Conservation (phyloP, 2,888 invertebrate species). For the Lypha dubia region DNA sequence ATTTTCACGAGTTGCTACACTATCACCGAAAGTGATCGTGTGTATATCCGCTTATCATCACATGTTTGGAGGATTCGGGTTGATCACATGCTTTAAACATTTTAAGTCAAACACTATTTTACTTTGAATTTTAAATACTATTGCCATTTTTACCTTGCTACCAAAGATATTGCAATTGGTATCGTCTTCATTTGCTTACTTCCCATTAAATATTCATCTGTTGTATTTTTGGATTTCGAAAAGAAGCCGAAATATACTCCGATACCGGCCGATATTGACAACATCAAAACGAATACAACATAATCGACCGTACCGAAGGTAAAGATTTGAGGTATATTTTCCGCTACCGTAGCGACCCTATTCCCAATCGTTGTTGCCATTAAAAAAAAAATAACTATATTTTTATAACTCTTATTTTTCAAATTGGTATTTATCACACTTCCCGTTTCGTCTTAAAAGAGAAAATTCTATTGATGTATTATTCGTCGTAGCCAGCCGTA, state of each 20-base stretch:
- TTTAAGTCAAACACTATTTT: too few species aligned
- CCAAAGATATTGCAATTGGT: conserved; percentile 87
- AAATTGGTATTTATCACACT: conserved; percentile 17
- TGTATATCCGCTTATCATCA: too few species aligned
- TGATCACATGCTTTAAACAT: too few species aligned
- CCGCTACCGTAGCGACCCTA: conserved; percentile 34
- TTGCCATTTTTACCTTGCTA: conserved; percentile 83
- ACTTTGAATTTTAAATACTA: too few species aligned
- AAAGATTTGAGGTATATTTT: conserved; percentile 71
- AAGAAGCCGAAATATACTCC: conserved; percentile 86
- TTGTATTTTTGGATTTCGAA: conserved; percentile 84
- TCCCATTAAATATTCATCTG: conserved; percentile 85
- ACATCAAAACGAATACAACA: conserved; percentile 85
- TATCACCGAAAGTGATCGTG: too few species aligned
- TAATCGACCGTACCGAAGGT: conserved; percentile 83
- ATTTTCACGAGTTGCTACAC: too few species aligned
- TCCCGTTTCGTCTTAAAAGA: not conserved
- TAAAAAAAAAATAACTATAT: conserved; percentile 4
- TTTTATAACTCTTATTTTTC: not conserved
- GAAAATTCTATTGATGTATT: not conserved
- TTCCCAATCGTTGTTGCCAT: conserved; percentile 34
- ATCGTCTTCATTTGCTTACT: conserved; percentile 85
- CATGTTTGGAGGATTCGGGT: too few species aligned
- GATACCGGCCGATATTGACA: conserved; percentile 84
- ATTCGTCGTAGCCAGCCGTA: not conserved